Evolutionary conservation across 1,140 invertebrate genomes (phyloP).

Genomic region (Hirudo medicinalis): DNA sequence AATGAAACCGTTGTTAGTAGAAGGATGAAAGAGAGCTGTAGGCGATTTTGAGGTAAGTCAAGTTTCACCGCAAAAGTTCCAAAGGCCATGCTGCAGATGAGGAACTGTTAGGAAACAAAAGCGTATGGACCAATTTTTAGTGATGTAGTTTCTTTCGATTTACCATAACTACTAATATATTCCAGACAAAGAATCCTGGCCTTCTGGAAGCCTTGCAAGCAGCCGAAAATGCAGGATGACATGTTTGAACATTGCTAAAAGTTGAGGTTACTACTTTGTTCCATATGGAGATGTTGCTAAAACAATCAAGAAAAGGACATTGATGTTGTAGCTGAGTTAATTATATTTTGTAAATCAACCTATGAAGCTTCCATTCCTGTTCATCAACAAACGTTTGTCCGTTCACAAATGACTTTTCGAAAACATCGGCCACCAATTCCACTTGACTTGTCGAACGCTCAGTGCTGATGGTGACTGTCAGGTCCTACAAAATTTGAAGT

Average conservation of each 20-base stretch:
- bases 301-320: background rate
- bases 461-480: slow-evolving; percentile 38
- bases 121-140: background rate
- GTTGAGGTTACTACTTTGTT: slow-evolving; percentile 32
- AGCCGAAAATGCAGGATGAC: slow-evolving; percentile 36
- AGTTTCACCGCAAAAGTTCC: slow-evolving; percentile 24
- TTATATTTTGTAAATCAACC: background rate
- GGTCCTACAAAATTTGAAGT: slow-evolving; percentile 30
- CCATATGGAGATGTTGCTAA: slow-evolving; percentile 13
- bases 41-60: slow-evolving; percentile 24
- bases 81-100: slow-evolving; percentile 24
- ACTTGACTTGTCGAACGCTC: slow-evolving; percentile 36
- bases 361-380: slow-evolving; percentile 36
- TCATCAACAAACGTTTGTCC: slow-evolving; percentile 41
- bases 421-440: slow-evolving; percentile 35
- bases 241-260: slow-evolving; percentile 34
- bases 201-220: slow-evolving; percentile 38
- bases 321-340: background rate
- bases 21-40: slow-evolving; percentile 26
- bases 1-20: slow-evolving; percentile 27
- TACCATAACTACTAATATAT: slow-evolving; percentile 42
- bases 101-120: slow-evolving; percentile 20
- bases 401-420: slow-evolving; percentile 38
- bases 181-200: slow-evolving; percentile 42
- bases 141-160: background rate